Base-by-base conservation (phyloP, 2,113 vertebrate species). In the Crocuta crocuta region DNA sequence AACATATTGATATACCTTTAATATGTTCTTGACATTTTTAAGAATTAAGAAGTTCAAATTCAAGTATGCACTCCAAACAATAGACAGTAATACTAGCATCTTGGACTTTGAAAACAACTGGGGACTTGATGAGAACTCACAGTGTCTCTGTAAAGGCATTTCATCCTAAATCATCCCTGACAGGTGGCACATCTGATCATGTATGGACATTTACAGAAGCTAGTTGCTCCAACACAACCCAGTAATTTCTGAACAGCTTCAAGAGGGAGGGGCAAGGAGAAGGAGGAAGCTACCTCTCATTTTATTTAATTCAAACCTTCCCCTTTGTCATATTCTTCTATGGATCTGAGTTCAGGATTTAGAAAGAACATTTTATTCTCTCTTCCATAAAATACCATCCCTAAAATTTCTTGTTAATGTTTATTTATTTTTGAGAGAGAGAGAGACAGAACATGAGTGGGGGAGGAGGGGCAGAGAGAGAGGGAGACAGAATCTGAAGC, bases 11-110 rank as follows among this genome's bases (percentile, higher is more conserved):
- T 53, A 95, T 81, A 90, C 84, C 92, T 45, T 78, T 76, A 80
- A 58, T 90, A 73, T 93, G 91, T 91, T 76, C 91, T 85, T 93
- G 45, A 93, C 63, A 95, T 89, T 0, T 0, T 80, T 95, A 92
- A 13, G 93, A 93, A 97, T 87, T 95, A 26, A 86, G 33, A 91
- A 68, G 61, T 50, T 81, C 84, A 98, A 91, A 91, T 63, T 87
- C 43, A 97, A 55, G n/a, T 79, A 81, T 48, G 48, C 61, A 95
- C 68, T 94, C 2, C 4, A 85, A 98, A 53, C 39, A 83, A 86
- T 24, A 91, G 68, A 89, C 21, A 33, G n/a, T 43, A 86, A 63
- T 70, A 35, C 33, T 87, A 81, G 78, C 93, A 66, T 73, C 12
- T 48, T 83, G 58, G 23, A 43, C 74, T n/a, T 94, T 39, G 53